Conservation (phyloP, 37 sponge, comb jelly and placozoan species). For the Ianthella basta region DNA sequence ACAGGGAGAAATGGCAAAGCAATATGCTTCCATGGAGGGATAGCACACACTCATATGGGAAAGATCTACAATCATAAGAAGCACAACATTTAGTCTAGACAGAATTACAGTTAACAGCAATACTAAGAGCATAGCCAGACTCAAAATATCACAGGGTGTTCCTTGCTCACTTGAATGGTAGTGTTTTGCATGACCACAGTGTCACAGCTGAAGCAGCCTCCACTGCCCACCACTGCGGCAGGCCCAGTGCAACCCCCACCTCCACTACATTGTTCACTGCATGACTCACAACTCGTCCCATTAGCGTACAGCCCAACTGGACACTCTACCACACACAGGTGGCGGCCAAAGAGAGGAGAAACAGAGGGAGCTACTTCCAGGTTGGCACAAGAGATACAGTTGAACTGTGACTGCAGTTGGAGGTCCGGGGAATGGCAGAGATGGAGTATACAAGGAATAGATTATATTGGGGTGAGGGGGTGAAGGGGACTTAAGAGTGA, state of each 20-base stretch:
- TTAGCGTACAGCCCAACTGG: constrained; percentile 41
- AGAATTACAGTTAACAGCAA: too few species aligned
- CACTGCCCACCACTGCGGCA: constrained; percentile 36
- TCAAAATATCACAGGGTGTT: not conserved
- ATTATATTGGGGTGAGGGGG: not conserved
- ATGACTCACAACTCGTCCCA: constrained; percentile 38
- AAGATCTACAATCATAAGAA: too few species aligned
- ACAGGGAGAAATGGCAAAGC: too few species aligned
- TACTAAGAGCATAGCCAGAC: not conserved
- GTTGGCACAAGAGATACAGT: not conserved
- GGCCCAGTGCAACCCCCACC: constrained; percentile 76
- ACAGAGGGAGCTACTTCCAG: too few species aligned
- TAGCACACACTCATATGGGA: too few species aligned
- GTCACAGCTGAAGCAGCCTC: constrained; percentile 59
- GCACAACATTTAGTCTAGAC: too few species aligned
- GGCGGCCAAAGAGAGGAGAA: too few species aligned
- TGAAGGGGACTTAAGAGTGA: not conserved
- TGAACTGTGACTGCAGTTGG: not conserved
- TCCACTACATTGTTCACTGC: constrained; percentile 46
- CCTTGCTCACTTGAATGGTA: not conserved
- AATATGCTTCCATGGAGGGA: too few species aligned
- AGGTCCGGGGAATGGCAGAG: not conserved
- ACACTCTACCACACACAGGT: constrained; percentile 51
- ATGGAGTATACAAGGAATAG: not conserved
- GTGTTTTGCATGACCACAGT: constrained; percentile 18